These are phyloP conservation scores for Triplophysa yarkandensis DNA, from an alignment of 2,797 vertebrate species.

Conservation along the genomic window DNA sequence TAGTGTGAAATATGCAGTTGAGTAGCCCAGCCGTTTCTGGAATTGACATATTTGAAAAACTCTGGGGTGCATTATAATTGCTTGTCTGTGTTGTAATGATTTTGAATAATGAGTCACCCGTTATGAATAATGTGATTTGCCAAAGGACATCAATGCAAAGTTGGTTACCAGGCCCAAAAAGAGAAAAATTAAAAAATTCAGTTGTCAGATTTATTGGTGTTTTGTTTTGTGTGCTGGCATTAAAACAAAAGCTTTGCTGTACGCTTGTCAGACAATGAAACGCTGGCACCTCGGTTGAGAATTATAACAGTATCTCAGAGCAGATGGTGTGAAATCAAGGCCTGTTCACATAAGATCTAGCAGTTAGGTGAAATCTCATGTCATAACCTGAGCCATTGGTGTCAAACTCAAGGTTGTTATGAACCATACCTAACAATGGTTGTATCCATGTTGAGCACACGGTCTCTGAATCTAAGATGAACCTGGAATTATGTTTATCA, in stretches of 20 bases:
- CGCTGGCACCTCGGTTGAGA: constrained; percentile 15
- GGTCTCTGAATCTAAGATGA: not conserved
- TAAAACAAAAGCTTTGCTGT: constrained; percentile 42
- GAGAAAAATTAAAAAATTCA: constrained; percentile 21
- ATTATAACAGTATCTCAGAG: constrained; percentile 29
- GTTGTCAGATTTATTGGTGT: constrained; percentile 52
- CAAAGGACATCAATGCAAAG: constrained; percentile 51
- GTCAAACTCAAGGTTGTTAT: not conserved
- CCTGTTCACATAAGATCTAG: constrained; percentile 21
- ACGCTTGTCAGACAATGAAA: constrained; percentile 35
- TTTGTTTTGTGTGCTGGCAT: constrained; percentile 48
- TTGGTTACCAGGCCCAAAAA: constrained; percentile 44
- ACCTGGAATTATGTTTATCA: not conserved
- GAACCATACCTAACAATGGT: not conserved
- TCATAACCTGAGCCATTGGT: constrained; percentile 14
- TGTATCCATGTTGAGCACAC: not conserved
- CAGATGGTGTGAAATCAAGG: constrained; percentile 26
- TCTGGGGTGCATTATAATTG: constrained; percentile 49
- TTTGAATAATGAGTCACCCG: constrained; percentile 55
- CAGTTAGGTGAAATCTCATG: constrained; percentile 16
- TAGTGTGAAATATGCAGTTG: constrained; percentile 23
- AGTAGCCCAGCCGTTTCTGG: constrained; percentile 11
- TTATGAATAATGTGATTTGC: constrained; percentile 56
- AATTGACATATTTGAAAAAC: constrained; percentile 38
- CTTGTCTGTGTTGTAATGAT: constrained; percentile 49